Base-by-base conservation (phyloP, 1,140 invertebrate species). In the Drosophila trapezifrons region DNA sequence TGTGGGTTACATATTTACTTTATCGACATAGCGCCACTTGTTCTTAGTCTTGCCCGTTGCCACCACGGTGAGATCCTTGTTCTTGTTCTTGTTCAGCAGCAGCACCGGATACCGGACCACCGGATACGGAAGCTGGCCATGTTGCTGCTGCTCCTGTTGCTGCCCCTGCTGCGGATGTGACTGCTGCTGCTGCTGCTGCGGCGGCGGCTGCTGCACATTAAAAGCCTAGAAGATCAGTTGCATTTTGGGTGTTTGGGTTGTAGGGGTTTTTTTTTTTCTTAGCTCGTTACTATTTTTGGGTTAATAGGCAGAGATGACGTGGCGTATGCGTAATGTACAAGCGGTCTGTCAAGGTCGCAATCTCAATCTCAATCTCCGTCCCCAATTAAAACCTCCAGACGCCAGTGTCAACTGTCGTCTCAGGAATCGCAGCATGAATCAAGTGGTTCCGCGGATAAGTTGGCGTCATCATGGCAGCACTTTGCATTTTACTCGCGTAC, bases 1-100 rank as follows among this genome's bases (percentile, higher is more conserved):
- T 75, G 63, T 57, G 52, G 75, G 62, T 79, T 80, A 86, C 56
- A 89, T 90, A 91, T 91, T 91, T 91, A 91, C 90, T 91, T 91
- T 91, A 89, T 91, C 90, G 76, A 90, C 89, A 90, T 91, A 91
- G 74, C 87, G 90, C 84, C 90, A 91, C 82, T 85, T 91, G 90
- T 91, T 91, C 73, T 87, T 87, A 59, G 90, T 90, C 76, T 85
- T 91, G 58, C 90, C 90, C 70, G 90, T 91, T 56, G 90, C 90
- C 74, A 90, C 90, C 79, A 91, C 83, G 47, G 90, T 90, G 38
- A 91, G 83, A 40, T 91, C 90, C 90, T 91, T 91, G 87, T 90
- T 91, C 67, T 87, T 87, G 70, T 87, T 89, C 81, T 91, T 91
- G 74, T 90, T 91, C 35, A 91, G 67, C 73, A 91, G 79, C 72